Evolutionary conservation across 1,140 invertebrate genomes (phyloP).

Genomic region (Tetramorium alpestre): DNA sequence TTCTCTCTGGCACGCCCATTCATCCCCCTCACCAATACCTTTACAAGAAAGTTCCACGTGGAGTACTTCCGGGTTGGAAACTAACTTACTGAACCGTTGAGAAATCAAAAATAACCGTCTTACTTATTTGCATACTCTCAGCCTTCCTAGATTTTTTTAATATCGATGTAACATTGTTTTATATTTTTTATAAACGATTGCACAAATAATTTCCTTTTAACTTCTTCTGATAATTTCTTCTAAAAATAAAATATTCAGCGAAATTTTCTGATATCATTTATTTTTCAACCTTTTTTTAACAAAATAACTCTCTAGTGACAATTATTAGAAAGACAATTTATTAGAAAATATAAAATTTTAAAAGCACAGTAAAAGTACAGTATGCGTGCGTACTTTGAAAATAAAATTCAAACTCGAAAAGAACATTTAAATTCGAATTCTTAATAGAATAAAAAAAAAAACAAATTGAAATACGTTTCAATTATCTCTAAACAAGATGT

Average conservation of each 20-base stretch:
- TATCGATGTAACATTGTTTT: background rate
- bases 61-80: slow-evolving; percentile 75
- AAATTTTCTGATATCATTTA: background rate
- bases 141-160: background rate
- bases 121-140: slow-evolving; percentile 36
- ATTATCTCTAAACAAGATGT: too few relatives aligned
- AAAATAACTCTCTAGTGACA: background rate
- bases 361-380: background rate
- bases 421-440: too few relatives aligned
- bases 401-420: too few relatives aligned
- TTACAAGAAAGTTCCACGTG: slow-evolving; percentile 63
- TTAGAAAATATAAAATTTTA: background rate
- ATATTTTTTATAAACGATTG: background rate
- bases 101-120: slow-evolving; percentile 53
- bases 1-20: slow-evolving; percentile 64
- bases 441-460: too few relatives aligned
- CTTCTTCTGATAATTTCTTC: background rate
- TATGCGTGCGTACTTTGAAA: too few relatives aligned
- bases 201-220: background rate
- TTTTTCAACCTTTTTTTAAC: background rate
- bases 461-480: too few relatives aligned
- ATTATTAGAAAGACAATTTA: background rate
- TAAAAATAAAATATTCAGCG: background rate
- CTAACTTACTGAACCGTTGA: slow-evolving; percentile 74
- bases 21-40: slow-evolving; percentile 71